Base-by-base conservation (phyloP, 1,140 invertebrate species). In the Alviniconcha marisindica region DNA sequence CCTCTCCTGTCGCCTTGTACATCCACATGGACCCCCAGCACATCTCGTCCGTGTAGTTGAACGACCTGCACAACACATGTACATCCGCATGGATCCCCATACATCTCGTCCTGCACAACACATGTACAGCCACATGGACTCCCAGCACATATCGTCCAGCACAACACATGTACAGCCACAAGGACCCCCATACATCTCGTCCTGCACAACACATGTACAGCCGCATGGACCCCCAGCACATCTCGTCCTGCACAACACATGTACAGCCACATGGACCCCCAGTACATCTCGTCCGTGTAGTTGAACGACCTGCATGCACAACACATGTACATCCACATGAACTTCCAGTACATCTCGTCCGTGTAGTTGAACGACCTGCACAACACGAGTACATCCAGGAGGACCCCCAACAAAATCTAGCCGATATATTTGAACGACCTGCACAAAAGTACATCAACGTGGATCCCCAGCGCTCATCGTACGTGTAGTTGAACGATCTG, bases 111-210 rank as follows among this genome's bases (percentile, higher is more conserved):
- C n/a, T n/a, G n/a, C n/a, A n/a, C n/a, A n/a, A n/a, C n/a, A n/a
- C n/a, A n/a, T n/a, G 90, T 94, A 95, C 2, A 96, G 89, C 95
- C 95, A 95, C 2, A 93, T 90, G 0, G 95, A 95, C 0, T 95
- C 94, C 95, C 95, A 95, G n/a, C 94, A 93, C 42, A 95, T 88
- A 83, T 96, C 95, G 88, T 96, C 95, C 3, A 94, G 48, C n/a
- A 60, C 31, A 33, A 60, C 56, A n/a, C 56, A 60, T 12, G n/a
- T n/a, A n/a, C n/a, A 96, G 90, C 95, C 95, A 95, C 1, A 93
- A 89, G 0, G 95, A 95, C 0, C 95, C 94, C 95, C 95, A 95
- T 1, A 95, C 56, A 95, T 89, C 85, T 96, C 95, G 88, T 96
- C 95, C 0, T n/a, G n/a, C n/a, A n/a, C n/a, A n/a, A n/a, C n/a